Evolutionary conservation across 2,113 vertebrate genomes (phyloP), one percentile per base, ranked within the genome.

Genomic region (Cettia cetti): DNA sequence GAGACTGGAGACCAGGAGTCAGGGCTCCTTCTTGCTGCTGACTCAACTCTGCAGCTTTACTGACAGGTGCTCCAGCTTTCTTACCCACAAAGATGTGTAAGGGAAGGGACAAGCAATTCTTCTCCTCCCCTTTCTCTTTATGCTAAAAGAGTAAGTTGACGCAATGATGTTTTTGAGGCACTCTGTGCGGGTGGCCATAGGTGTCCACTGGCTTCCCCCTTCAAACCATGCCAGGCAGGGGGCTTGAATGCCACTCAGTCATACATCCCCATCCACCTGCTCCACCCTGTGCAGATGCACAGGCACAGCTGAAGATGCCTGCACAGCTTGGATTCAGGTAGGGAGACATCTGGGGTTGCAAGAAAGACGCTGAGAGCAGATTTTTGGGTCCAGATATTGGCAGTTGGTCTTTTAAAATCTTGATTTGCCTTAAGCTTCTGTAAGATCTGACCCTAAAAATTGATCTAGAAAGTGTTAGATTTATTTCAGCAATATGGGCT

Each of bases 401-500:
- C n/a, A 17, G 24, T 1, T 50, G 35, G 23, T 50, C 31, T 92
- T 94, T 75, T 60, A 90, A 94, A 35, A 28, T 42, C 47, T 77
- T 70, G 53, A 42, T 85, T 39, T 78, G 11, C 56, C 63, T 70
- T 35, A 22, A 65, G 47, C 39, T 68, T 83, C 54, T 66, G 2
- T 72, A 68, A 81, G 54, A 78, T 28, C 76, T 89, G 52, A 90
- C 33, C 45, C 60, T 92, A 77, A 92, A 83, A 92, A 83, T 80
- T 92, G 68, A 78, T 89, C 72, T 92, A 70, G 76, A 92, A 83
- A 63, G 30, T 8, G 6, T 89, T 77, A 85, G 63, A 82, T 91
- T 91, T 91, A 72, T 92, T 91, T 91, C 80, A 70, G 63, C 54
- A 84, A 80, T 82, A 54, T n/a, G 68, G 68, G 45, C 56, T 91